phyloP scores from a whole-genome alignment of 2,888 invertebrate species.

The Atherix ibis region DNA sequence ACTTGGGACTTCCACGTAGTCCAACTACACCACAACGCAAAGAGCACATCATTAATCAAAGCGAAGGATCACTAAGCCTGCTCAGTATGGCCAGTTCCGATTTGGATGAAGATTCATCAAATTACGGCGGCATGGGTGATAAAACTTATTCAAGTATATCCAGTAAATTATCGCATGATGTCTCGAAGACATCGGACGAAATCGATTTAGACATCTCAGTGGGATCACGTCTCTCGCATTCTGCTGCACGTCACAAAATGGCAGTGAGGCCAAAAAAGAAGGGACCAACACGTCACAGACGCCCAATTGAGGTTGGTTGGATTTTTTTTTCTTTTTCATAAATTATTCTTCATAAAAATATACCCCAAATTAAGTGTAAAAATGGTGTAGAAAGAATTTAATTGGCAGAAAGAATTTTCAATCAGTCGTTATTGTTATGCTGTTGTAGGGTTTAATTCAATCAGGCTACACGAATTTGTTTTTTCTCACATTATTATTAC shows the following conservation, averaged over 20 bases:
- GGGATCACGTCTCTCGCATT: slow-evolving; percentile 52
- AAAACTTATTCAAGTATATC: slow-evolving; percentile 9
- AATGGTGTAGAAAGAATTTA: too few relatives aligned
- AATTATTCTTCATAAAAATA: too few relatives aligned
- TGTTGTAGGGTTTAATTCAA: too few relatives aligned
- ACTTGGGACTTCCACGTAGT: slow-evolving; percentile 58
- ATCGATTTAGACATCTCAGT: slow-evolving; percentile 24
- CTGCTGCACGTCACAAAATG: slow-evolving; percentile 67
- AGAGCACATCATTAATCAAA: slow-evolving; percentile 27
- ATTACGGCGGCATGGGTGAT: slow-evolving; percentile 2
- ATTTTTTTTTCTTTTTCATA: not conserved
- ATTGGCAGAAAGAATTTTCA: too few relatives aligned
- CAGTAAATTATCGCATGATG: slow-evolving; percentile 4
- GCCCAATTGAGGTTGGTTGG: slow-evolving; percentile 35
- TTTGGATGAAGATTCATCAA: slow-evolving; percentile 41
- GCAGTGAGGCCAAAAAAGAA: slow-evolving; percentile 61
- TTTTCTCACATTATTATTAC: too few relatives aligned
- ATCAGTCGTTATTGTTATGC: too few relatives aligned
- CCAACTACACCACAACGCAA: slow-evolving; percentile 52
- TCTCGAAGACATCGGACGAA: slow-evolving; percentile 16
- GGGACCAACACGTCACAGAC: slow-evolving; percentile 52
- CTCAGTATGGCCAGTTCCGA: slow-evolving; percentile 68
- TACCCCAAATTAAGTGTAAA: too few relatives aligned
- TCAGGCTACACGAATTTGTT: too few relatives aligned
- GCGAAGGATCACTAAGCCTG: slow-evolving; percentile 35